These are phyloP conservation scores for Carcina quercana DNA, from an alignment of 2,888 invertebrate genomes.

Conservation along the genomic window DNA sequence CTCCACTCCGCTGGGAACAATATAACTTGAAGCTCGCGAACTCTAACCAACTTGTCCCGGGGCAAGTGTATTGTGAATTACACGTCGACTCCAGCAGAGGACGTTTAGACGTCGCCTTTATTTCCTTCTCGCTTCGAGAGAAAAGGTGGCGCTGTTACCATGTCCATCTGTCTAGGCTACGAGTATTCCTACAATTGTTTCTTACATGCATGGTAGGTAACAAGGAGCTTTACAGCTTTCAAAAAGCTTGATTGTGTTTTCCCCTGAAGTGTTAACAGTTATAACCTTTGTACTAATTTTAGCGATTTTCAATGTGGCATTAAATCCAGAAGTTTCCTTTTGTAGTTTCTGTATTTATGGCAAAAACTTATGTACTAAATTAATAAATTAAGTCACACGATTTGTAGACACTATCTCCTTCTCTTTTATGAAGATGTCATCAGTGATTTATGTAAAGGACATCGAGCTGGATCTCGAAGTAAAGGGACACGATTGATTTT, in stretches of 20 bases:
- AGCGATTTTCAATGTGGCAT: too few relatives aligned
- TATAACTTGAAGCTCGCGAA: slow-evolving; percentile 57
- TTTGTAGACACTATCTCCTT: too few relatives aligned
- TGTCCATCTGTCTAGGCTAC: slow-evolving; percentile 25
- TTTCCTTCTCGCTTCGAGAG: slow-evolving; percentile 35
- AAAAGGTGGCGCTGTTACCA: slow-evolving; percentile 27
- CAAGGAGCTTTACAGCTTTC: too few relatives aligned
- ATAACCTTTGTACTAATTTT: too few relatives aligned
- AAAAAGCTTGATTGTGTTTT: too few relatives aligned
- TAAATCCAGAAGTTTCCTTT: too few relatives aligned
- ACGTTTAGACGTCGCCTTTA: slow-evolving; percentile 17
- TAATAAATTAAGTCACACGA: too few relatives aligned
- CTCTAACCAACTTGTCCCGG: slow-evolving; percentile 53
- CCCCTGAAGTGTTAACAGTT: too few relatives aligned
- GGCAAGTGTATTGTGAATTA: slow-evolving; percentile 62
- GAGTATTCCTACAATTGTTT: slow-evolving; percentile 10
- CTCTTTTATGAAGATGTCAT: too few relatives aligned
- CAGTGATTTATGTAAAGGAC: slow-evolving; percentile 7
- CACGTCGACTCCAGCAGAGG: slow-evolving; percentile 42
- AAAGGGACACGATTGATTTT: slow-evolving; percentile 67
- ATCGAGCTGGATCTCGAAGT: slow-evolving; percentile 36
- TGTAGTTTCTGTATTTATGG: too few relatives aligned
- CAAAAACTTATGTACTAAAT: too few relatives aligned
- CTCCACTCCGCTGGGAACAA: slow-evolving; percentile 56
- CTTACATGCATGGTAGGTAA: neutral